Conservation (phyloP, 2,888 invertebrate species). For the Synergus gifuensis region DNA sequence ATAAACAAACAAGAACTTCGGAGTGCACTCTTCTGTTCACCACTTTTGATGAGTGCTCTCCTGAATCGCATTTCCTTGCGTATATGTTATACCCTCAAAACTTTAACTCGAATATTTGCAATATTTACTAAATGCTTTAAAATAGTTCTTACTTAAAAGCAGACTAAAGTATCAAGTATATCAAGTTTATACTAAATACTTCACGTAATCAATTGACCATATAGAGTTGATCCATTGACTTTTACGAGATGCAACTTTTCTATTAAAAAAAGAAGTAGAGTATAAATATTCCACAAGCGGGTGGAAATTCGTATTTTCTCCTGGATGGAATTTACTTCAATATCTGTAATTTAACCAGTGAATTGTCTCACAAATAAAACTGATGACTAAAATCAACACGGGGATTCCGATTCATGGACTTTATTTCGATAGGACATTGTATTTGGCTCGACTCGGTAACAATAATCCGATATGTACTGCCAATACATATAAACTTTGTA, state of each 20-base stretch:
- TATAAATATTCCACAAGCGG: background rate
- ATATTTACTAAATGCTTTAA: background rate
- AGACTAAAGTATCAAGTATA: background rate
- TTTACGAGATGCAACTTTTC: too few species aligned
- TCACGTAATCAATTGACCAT: background rate
- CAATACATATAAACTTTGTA: background rate
- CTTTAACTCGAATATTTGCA: conserved; percentile 4
- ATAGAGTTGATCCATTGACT: background rate
- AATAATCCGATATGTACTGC: background rate
- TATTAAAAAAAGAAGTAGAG: background rate
- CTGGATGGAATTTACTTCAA: background rate
- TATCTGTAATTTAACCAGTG: background rate
- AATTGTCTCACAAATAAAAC: conserved; percentile 1
- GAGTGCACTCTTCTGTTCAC: conserved; percentile 34
- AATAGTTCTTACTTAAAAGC: background rate
- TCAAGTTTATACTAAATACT: background rate
- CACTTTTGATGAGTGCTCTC: conserved; percentile 19
- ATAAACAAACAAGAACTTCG: conserved; percentile 35
- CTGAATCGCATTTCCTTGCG: conserved; percentile 1
- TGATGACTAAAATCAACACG: background rate
- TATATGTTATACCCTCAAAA: conserved; percentile 13
- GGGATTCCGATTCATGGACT: conserved; percentile 2
- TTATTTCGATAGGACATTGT: background rate
- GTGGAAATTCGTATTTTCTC: background rate
- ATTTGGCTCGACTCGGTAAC: conserved; percentile 6